Conservation (phyloP, 2,797 vertebrate species). For the Rhynchotus rufescens region DNA sequence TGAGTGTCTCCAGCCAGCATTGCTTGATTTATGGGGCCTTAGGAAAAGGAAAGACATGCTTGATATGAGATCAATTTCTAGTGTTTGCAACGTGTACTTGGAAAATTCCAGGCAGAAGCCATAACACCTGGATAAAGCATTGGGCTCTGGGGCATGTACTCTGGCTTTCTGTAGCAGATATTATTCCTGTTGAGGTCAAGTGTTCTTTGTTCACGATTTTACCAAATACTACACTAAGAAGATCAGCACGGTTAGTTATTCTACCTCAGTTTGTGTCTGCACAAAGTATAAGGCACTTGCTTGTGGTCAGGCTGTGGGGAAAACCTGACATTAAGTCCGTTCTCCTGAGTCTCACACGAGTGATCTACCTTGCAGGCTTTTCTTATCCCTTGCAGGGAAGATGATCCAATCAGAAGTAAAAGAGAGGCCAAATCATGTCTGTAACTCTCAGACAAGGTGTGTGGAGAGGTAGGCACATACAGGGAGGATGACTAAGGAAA, state of each 20-base stretch:
- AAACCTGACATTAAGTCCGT: neutral
- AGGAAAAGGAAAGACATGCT: neutral
- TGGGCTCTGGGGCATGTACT: neutral
- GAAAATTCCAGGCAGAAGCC: slow-evolving; percentile 7
- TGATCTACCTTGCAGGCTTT: neutral
- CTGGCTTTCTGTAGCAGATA: neutral
- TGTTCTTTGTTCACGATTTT: neutral
- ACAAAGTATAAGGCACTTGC: neutral
- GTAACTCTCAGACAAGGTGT: neutral
- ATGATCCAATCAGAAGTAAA: neutral
- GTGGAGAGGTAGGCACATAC: neutral
- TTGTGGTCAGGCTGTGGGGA: accelerated
- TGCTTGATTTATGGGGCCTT: neutral
- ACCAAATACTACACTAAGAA: neutral
- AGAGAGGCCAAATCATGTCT: neutral
- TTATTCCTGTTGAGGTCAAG: neutral
- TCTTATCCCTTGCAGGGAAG: neutral
- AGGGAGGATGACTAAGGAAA: neutral
- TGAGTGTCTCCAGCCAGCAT: neutral
- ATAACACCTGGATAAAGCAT: neutral
- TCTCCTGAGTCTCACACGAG: neutral
- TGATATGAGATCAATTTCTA: neutral
- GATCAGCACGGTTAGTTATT: neutral
- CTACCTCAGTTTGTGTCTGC: no score
- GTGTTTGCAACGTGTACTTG: neutral